phyloP scores from a whole-genome alignment of 1,140 invertebrate genomes.

The Drosophila parvula region DNA sequence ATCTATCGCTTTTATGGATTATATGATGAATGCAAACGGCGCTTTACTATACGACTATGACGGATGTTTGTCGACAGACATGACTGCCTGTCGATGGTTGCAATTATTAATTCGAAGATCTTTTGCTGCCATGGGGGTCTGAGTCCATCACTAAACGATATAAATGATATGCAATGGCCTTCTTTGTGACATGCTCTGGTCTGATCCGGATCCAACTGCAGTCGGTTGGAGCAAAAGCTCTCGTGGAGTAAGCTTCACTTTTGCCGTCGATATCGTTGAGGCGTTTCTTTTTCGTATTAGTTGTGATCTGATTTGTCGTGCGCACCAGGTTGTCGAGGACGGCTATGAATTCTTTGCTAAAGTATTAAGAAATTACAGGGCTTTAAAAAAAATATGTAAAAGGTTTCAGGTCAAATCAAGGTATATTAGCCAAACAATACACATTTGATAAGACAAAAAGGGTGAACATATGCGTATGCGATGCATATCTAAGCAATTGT shows the following conservation, averaged over 20 bases:
- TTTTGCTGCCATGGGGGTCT: conserved; percentile 98
- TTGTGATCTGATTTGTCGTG: conserved; percentile 97
- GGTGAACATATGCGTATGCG: no score
- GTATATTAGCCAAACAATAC: no score
- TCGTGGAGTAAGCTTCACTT: conserved; percentile 96
- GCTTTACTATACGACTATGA: conserved; percentile 98
- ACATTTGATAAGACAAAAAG: no score
- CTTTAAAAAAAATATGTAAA: no score
- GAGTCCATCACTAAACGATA: conserved; percentile 93
- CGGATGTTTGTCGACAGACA: conserved; percentile 93
- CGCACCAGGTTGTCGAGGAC: conserved; percentile 98
- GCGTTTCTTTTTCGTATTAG: conserved; percentile 97
- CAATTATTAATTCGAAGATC: conserved; percentile 97
- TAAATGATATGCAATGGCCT: conserved; percentile 95
- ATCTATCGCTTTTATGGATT: conserved; percentile 97
- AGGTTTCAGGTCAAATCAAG: no score
- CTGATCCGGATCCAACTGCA: conserved; percentile 95
- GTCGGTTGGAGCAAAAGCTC: conserved; percentile 97
- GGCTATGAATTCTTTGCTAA: conserved; percentile 99
- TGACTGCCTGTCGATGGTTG: conserved; percentile 91
- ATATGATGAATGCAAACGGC: conserved; percentile 97
- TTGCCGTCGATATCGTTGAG: conserved; percentile 95
- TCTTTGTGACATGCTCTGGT: conserved; percentile 98
- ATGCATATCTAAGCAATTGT: no score
- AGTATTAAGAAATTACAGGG: no score